Evolutionary conservation across 2,113 vertebrate genomes (phyloP).

Genomic region (Aspiorhynchus laticeps): DNA sequence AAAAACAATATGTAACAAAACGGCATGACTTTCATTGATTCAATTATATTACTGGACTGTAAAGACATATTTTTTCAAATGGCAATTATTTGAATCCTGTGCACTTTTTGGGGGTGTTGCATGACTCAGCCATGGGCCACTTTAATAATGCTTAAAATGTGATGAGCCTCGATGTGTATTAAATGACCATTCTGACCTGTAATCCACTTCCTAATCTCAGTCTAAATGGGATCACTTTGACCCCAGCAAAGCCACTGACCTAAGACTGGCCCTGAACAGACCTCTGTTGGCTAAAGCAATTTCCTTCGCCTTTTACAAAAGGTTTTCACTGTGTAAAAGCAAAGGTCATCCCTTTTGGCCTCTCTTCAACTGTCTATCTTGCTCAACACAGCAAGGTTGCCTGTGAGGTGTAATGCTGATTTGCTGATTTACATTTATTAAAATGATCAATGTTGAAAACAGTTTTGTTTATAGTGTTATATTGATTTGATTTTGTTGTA

Average conservation of each 20-base stretch:
- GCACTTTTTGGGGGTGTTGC: too few species aligned
- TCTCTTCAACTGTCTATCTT: conserved; percentile 36
- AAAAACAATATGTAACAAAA: too few species aligned
- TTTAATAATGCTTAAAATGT: conserved; percentile 38
- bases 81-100: too few species aligned
- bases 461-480: too few species aligned
- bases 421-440: too few species aligned
- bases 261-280: conserved; percentile 30
- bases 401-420: not conserved
- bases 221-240: conserved; percentile 53
- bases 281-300: conserved; percentile 53
- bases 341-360: conserved; percentile 9
- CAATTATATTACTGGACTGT: too few species aligned
- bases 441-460: too few species aligned
- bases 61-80: too few species aligned
- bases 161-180: conserved; percentile 36
- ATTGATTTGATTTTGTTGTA: not conserved
- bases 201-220: conserved; percentile 54
- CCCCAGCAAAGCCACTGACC: conserved; percentile 44
- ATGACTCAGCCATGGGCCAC: conserved; percentile 4
- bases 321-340: conserved; percentile 45
- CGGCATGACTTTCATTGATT: too few species aligned
- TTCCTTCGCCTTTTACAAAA: conserved; percentile 53
- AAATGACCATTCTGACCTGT: conserved; percentile 39
- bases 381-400: conserved; percentile 21